These are phyloP conservation scores for Polyommatus iphigenia DNA, from an alignment of 2,888 invertebrate genomes.

Conservation along the genomic window DNA sequence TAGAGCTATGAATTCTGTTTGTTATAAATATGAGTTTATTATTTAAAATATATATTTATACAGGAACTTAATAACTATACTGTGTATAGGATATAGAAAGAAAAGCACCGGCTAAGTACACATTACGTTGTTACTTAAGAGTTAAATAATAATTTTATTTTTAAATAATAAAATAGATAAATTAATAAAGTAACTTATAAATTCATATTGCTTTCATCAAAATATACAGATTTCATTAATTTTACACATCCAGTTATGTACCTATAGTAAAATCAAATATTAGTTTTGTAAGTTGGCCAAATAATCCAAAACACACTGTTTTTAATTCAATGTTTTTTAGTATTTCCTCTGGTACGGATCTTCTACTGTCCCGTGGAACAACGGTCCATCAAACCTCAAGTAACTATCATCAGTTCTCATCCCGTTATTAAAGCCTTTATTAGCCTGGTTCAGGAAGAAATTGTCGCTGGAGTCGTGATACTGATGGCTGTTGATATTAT, in stretches of 20 bases:
- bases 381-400: conserved; percentile 66
- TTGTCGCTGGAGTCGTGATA: conserved; percentile 63
- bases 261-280: background rate
- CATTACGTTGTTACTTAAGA: background rate
- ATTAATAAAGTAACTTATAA: background rate
- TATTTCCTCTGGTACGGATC: conserved; percentile 74
- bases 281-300: background rate
- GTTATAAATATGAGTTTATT: too few relatives aligned
- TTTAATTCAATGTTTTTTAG: conserved; percentile 39
- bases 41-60: too few relatives aligned
- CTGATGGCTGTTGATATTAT: conserved; percentile 71
- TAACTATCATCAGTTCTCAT: conserved; percentile 58
- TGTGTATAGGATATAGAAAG: too few relatives aligned
- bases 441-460: conserved; percentile 53
- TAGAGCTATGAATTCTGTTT: too few relatives aligned
- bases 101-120: too few relatives aligned
- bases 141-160: background rate
- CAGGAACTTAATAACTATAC: too few relatives aligned
- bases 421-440: conserved; percentile 64
- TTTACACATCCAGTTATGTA: background rate
- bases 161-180: background rate
- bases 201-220: background rate
- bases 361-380: conserved; percentile 68
- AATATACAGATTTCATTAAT: background rate
- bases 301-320: background rate